Base-by-base conservation (phyloP, 2,797 vertebrate species). In the Hipposideros larvatus region DNA sequence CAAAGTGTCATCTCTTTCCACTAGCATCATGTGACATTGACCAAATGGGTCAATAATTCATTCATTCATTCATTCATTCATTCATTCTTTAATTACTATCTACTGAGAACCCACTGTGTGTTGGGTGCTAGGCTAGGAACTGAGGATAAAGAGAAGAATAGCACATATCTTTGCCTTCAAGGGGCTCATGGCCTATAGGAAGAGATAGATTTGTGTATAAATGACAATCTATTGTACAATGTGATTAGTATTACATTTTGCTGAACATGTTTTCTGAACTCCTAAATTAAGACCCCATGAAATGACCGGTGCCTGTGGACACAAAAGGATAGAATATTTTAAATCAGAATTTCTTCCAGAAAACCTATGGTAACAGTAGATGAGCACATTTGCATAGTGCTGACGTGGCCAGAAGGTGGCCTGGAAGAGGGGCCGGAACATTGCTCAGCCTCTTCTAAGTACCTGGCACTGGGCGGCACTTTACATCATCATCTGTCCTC, bases 321-420 rank as follows among this genome's bases (percentile, higher is more conserved):
- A 83, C 51, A 78, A 70, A 88, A 65, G 53, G 18, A 70, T 51
- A 86, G 88, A 71, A 82, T 86, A 89, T 59, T 78, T 95, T 46
- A 96, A 70, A 71, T 94, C 48, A 83, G 71, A 68, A 57, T 57
- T 71, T 73, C 2, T 90, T 95, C 61, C 18, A 31, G 78, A 87
- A 86, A 93, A 82, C 15, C 18, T 48, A 1, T 53, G 43, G 14
- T 55, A n/a, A 48, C 1, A 37, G 51, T 28, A 82, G 71, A 68
- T 34, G 22, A 63, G 31, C 41, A 31, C 16, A 65, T 55, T 79
- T 51, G 31, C 55, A 41, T 46, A 84, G 13, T 82, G 59, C 37
- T 51, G 57, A 80, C 14, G 21, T 53, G 11, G 16, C 61, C 51
- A 68, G 66, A 16, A 87, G 31, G 83, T 73, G 18, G 2, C 16